Conservation (phyloP, 2,797 vertebrate genomes). For the Gallirallus australis region DNA sequence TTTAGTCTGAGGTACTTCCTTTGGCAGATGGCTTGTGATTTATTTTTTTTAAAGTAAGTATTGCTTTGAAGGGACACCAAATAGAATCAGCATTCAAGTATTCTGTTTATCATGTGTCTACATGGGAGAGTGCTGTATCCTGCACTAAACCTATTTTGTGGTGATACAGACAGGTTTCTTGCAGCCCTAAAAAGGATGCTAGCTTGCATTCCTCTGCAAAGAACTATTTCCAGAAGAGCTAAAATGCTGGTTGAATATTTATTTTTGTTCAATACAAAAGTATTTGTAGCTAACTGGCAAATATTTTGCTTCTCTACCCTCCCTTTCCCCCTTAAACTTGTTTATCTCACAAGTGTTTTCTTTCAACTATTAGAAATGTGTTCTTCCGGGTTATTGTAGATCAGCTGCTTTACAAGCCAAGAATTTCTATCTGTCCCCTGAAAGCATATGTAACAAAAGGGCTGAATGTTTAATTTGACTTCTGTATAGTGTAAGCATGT, state of each 20-base stretch:
- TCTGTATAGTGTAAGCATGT: not conserved
- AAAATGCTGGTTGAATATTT: not conserved
- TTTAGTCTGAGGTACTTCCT: slow-evolving; percentile 7
- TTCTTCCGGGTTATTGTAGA: not conserved
- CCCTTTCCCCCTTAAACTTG: not conserved
- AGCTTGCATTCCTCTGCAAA: not conserved
- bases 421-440: not conserved
- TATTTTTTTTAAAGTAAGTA: not conserved
- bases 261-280: slow-evolving; percentile 6
- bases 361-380: not conserved
- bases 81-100: not conserved
- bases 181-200: not conserved
- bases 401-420: not conserved
- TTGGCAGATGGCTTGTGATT: not conserved
- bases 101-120: not conserved
- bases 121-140: not conserved
- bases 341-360: not conserved
- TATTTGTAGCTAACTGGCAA: slow-evolving; percentile 10
- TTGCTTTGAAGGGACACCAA: slow-evolving; percentile 6
- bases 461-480: not conserved
- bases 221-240: slow-evolving; percentile 18
- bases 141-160: not conserved
- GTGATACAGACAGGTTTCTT: not conserved
- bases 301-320: not conserved
- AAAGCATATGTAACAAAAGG: not conserved